Evolutionary conservation across 1,140 invertebrate species (phyloP), one percentile per base, ranked within the genome.

Genomic region (Oncopeltus fasciatus): DNA sequence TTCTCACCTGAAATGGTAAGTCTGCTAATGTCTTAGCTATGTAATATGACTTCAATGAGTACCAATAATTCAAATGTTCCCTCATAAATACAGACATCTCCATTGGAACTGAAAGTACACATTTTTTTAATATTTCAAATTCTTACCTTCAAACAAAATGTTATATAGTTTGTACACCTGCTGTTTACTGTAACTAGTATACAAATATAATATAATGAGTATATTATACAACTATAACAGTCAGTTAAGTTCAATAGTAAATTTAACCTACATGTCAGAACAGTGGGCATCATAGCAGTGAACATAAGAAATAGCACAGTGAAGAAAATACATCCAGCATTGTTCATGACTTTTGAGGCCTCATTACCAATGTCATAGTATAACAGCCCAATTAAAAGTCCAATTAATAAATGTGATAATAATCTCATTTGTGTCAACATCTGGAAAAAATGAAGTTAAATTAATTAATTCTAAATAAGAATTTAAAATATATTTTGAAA

Each of bases 31-130:
- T 95, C 76, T 94, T 93, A 26, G 93, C 92, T 69, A 96, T 81
- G 73, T 96, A 98, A 76, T 94, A 98, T 1, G 92, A 85, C 74
- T 95, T 95, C 38, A 95, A 76, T 18, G 93, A 95, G 74, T 98
- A 98, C 94, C 94, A 98, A 71, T 95, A 95, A 73, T 98, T 98
- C 49, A 95, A 77, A 79, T 96, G 92, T 75, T 98, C 94, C 72
- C 92, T 79, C 43, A 92, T 83, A 76, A 96, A 94, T 43, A 96
- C 92, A 38, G 84, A 84, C 87, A 95, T 93, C 76, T 97, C 93
- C 62, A 90, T 78, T 9, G 93, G 94, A 85, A 97, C 93, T 96
- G 76, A 62, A 82, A 81, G n/a, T n/a, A n/a, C n/a, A n/a, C n/a
- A n/a, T n/a, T n/a, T n/a, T n/a, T n/a, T n/a, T n/a, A n/a, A n/a